Conservation (phyloP, 2,113 vertebrate genomes). For the Boulengeromyrus knoepffleri region DNA sequence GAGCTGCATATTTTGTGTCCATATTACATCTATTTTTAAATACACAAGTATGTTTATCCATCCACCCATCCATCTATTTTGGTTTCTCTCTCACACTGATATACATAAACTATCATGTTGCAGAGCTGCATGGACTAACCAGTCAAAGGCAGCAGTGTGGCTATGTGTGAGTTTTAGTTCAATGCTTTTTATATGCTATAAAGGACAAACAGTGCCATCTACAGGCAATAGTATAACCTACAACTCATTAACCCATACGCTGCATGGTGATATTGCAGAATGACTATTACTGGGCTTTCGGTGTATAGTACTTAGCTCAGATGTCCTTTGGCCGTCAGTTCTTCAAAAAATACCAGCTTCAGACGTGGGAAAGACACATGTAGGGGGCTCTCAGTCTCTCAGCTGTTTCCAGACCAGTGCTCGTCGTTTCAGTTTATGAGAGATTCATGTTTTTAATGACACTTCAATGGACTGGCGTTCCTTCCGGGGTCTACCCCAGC, state of each 20-base stretch:
- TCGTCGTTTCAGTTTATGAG: background rate
- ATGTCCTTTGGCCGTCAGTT: background rate
- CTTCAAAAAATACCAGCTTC: background rate
- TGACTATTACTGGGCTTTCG: background rate
- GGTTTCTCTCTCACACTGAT: background rate
- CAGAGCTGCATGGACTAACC: background rate
- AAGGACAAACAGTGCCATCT: background rate
- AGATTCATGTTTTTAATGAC: background rate
- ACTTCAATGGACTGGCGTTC: background rate
- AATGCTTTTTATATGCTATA: background rate
- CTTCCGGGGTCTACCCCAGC: background rate
- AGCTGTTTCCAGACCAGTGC: background rate
- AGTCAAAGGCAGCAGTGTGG: background rate
- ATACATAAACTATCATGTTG: background rate
- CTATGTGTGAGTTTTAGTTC: background rate
- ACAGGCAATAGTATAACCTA: background rate
- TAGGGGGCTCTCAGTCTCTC: background rate
- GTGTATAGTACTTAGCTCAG: background rate
- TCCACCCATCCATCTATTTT: background rate
- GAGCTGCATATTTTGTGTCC: background rate
- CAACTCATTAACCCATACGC: background rate
- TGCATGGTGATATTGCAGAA: background rate
- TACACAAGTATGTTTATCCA: background rate
- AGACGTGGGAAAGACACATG: background rate
- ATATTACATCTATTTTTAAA: background rate